A percentile compares a stretch with the other conserved stretches of the same genome.
Evolutionary conservation across 2,797 vertebrate genomes (phyloP).

Genomic region (Clarias platycephalus): DNA sequence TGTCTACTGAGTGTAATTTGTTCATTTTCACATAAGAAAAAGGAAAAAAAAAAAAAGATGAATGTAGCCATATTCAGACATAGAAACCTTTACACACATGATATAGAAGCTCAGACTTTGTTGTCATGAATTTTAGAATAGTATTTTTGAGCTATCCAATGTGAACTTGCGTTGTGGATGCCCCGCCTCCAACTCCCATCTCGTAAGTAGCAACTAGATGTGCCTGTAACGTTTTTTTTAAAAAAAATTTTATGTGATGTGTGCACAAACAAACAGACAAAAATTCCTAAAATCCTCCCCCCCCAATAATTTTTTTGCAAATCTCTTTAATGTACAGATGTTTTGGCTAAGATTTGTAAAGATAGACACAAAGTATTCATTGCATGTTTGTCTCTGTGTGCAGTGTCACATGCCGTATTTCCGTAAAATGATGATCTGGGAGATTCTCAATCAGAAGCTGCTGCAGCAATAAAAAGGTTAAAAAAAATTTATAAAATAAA

Average conservation of each 20-base stretch:
- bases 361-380: background rate
- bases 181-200: background rate
- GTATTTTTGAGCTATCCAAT: background rate
- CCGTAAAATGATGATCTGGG: conserved; percentile 92
- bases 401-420: conserved; percentile 92
- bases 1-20: background rate
- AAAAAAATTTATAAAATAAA: background rate
- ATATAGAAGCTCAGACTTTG: background rate
- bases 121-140: background rate
- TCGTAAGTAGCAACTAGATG: no score
- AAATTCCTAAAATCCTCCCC: no score
- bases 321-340: background rate
- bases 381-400: conserved; percentile 40
- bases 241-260: no score
- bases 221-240: no score
- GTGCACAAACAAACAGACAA: no score
- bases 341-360: background rate
- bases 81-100: background rate
- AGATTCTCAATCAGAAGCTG: conserved; percentile 89
- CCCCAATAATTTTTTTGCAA: no score
- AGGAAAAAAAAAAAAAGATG: no score
- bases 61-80: background rate
- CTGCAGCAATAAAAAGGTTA: conserved; percentile 65
- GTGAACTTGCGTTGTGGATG: background rate
- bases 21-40: no score